Evolutionary conservation across 2,797 vertebrate species (phyloP), one percentile per base, ranked within the genome.

Genomic region (Emydoidea blandingii): DNA sequence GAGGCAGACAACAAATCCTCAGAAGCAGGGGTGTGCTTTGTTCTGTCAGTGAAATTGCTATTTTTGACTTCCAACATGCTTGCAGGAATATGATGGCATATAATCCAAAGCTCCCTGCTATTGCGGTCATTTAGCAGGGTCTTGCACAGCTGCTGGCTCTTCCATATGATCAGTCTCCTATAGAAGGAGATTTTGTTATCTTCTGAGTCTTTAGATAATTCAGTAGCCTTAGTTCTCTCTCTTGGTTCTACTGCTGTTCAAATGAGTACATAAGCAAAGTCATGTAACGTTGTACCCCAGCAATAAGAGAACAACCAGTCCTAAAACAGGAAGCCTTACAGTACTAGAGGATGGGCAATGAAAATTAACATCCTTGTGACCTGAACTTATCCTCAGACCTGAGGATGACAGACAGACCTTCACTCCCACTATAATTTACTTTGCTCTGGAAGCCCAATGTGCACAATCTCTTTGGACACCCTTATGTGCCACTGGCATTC

Each of bases 41-140:
- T 91, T 93, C 91, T 95, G 57, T 89, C 85, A 83, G 89, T 87
- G 84, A 81, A 96, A 86, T 65, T n/a, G 81, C 94, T 97, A 94
- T 96, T 79, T 96, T 95, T 89, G 87, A 59, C 81, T 87, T 93
- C 83, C 91, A 93, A 86, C 86, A 76, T 44, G 87, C 68, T 78
- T 68, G 86, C 53, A 18, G 86, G 92, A 90, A 59, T 76, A 65
- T 14, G 62, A 82, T 91, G 79, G 65, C 86, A 93, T 50, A 86
- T 89, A 62, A 68, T 68, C 56, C 65, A 0, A 47, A 5, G 18
- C 81, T 90, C 53, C 8, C 8, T 3, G 29, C 21, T 16, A 4
- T 50, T 41, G 1, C 21, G 78, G 44, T 56, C 44, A 18, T 79
- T 56, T 72, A 53, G 27, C 37, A 53, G 27, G 37, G 47, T 25